Evolutionary conservation across 35 echinoderm and acorn worm genomes (phyloP).

Genomic region (Nesometra sesokonis): DNA sequence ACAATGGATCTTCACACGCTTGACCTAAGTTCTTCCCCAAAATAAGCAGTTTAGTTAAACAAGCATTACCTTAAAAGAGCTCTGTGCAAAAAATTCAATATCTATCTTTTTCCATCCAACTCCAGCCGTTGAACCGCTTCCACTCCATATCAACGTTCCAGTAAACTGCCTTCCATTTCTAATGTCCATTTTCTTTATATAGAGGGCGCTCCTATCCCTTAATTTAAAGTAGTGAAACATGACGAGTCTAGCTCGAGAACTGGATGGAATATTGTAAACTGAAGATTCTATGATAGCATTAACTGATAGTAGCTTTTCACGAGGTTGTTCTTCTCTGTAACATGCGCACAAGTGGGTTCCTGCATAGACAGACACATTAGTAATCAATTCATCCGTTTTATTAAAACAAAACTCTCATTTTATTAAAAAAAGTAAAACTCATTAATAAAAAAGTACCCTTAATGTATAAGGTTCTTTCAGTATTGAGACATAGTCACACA

Average conservation of each 20-base stretch:
- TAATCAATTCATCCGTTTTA: no score
- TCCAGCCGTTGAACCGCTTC: not conserved
- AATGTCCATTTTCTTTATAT: not conserved
- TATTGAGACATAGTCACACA: no score
- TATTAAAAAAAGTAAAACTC: no score
- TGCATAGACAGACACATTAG: not conserved
- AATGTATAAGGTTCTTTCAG: no score
- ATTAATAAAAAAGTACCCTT: no score
- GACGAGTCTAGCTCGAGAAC: not conserved
- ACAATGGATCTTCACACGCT: no score
- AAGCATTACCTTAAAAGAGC: not conserved
- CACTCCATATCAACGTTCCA: not conserved
- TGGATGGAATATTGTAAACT: not conserved
- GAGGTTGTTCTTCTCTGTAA: not conserved
- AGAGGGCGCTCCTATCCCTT: not conserved
- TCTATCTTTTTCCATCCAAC: not conserved
- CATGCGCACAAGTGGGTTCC: not conserved
- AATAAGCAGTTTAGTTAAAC: no score
- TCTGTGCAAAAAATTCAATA: not conserved
- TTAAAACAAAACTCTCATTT: no score
- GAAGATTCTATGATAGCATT: not conserved
- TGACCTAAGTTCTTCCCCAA: no score
- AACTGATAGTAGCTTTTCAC: not conserved
- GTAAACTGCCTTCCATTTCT: not conserved
- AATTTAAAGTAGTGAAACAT: not conserved